Base-by-base conservation (phyloP, 2,888 invertebrate genomes). In the Sepiola atlantica region DNA sequence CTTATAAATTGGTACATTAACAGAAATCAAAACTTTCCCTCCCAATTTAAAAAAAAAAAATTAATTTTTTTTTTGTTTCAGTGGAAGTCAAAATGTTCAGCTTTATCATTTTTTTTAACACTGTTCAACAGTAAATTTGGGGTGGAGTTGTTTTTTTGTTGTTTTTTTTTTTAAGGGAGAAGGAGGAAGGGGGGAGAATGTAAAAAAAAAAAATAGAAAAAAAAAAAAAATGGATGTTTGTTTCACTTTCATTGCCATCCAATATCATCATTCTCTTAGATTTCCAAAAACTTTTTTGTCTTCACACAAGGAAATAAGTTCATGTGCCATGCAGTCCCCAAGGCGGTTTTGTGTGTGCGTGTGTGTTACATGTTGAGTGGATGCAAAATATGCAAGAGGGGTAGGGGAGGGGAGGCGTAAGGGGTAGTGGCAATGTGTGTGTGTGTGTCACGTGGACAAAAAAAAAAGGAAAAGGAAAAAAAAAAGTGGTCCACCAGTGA, bases 1-100 rank as follows among this genome's bases (percentile, higher is more conserved):
- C n/a, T 77, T 77, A 77, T 77, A 77, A 77, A 77, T 77, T 77
- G 77, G n/a, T 77, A 77, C 77, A 77, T 77, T 77, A 77, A 77
- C 77, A 77, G 77, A 77, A 77, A 77, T 77, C n/a, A 77, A 77
- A 77, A 77, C 77, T 77, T 77, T 77, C 77, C 77, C 77, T 77
- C 77, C 77, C 77, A 18, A 77, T 77, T n/a, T n/a, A 77, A 77
- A 77, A 77, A 77, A 77, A 77, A 77, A 77, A 77, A 61, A 61
- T n/a, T 16, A n/a, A 10, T n/a, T 77, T 16, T n/a, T 77, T 77
- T n/a, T 77, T 16, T n/a, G n/a, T 77, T 14, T n/a, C 77, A 77
- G 32, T 77, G 77, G 77, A 77, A 77, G 32, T 77, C 16, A 77
- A 77, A 77, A 77, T 77, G 77, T 77, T 77, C n/a, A 77, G 77